phyloP scores from a whole-genome alignment of 92 coral and sea anemone species.

The Epizoanthus illoricatus region DNA sequence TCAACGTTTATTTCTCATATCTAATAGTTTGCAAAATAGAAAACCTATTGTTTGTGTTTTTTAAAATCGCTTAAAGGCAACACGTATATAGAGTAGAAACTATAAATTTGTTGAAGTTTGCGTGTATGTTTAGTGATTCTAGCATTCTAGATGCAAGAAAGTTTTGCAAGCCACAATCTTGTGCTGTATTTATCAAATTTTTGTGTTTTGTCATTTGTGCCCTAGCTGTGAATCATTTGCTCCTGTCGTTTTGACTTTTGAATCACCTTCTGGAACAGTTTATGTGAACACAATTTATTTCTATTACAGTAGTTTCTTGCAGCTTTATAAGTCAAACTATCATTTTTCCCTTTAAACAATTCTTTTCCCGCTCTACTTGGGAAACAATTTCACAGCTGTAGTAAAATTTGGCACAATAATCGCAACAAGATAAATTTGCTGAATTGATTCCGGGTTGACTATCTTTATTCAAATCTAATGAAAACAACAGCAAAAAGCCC shows the following conservation, averaged over 20 bases:
- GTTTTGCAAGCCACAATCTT: too few species aligned
- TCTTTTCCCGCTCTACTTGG: neutral
- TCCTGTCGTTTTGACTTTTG: neutral
- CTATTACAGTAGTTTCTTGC: neutral
- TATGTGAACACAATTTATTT: neutral
- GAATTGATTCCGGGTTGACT: neutral
- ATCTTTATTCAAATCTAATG: neutral
- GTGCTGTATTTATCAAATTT: too few species aligned
- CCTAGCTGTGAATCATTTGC: neutral
- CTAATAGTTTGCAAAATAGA: too few species aligned
- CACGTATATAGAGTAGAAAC: too few species aligned
- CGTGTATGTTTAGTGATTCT: too few species aligned
- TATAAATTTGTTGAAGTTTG: too few species aligned
- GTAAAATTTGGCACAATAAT: neutral
- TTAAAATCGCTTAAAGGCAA: too few species aligned
- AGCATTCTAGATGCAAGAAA: too few species aligned
- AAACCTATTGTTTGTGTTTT: too few species aligned
- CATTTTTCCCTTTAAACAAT: neutral
- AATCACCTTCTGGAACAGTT: neutral
- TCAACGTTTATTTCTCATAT: too few species aligned
- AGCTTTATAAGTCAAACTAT: neutral
- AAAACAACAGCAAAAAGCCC: neutral
- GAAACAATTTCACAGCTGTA: conserved; percentile 10
- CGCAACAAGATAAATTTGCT: neutral
- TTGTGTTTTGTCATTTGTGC: neutral